Evolutionary conservation across 1,140 invertebrate species (phyloP), one percentile per base, ranked within the genome.

Genomic region (Heliconius melpomene): DNA sequence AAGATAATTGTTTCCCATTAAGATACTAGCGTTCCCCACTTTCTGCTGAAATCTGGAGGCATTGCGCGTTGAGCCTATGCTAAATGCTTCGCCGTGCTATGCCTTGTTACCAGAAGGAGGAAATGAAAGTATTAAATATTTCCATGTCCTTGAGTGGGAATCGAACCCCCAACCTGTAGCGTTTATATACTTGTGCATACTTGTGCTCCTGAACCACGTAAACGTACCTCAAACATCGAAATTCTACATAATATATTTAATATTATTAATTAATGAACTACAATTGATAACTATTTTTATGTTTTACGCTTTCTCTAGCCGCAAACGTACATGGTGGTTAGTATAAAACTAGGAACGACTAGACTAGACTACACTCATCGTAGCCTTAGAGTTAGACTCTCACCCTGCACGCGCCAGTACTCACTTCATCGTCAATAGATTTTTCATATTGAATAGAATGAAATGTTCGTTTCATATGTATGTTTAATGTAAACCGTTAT

Each of bases 301-400:
- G 82, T 80, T 87, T 88, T 82, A 83, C 87, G 88, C 88, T 74
- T 72, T 81, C 87, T 54, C 74, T 85, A 92, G 91, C 86, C 77
- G 89, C 90, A 76, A 89, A 87, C 82, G 83, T 84, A 60, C 85
- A 79, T 74, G 87, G 87, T 83, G 91, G 91, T 92, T 88, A 92
- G 90, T 92, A 91, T 82, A 9, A 13, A 26, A 29, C 23, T 66
- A 23, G 20, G 26, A 66, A 66, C 26, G 60, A 66, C 3, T 66
- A 66, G 60, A n/a, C n/a, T n/a, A n/a, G n/a, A n/a, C n/a, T 66
- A 29, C 26, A 66, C 60, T 13, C 26, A 26, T 66, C n/a, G 60
- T 66, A 66, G 26, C 26, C 26, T 16, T 29, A 46, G 40, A 46
- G 13, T 3, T 46, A 66, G n/a, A 29, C 60, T 66, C 9, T 29